phyloP scores from a whole-genome alignment of 2,797 vertebrate species.

The Enteromius viviparus region DNA sequence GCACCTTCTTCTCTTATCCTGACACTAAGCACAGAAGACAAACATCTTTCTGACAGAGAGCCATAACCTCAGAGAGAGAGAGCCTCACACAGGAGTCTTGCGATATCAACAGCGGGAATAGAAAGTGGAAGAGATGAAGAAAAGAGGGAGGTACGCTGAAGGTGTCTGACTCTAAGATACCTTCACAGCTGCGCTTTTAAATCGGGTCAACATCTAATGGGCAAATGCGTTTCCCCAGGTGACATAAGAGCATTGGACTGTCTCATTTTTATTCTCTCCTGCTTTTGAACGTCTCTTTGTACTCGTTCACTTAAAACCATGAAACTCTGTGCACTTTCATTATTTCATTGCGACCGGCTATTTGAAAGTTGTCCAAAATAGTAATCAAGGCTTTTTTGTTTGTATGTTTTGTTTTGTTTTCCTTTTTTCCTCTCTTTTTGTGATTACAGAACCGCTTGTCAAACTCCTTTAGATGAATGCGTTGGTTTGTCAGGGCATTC shows the following conservation, averaged over 20 bases:
- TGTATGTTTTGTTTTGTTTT: constrained; percentile 37
- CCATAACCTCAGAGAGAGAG: constrained; percentile 37
- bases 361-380: constrained; percentile 36
- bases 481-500: constrained; percentile 58
- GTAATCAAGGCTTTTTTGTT: constrained; percentile 40
- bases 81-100: constrained; percentile 50
- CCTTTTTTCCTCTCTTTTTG: constrained; percentile 21
- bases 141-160: constrained; percentile 51
- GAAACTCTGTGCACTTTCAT: constrained; percentile 14
- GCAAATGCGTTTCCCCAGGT: constrained; percentile 54
- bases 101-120: constrained; percentile 52
- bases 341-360: background rate
- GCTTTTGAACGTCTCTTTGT: constrained; percentile 32
- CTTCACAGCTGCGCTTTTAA: constrained; percentile 66
- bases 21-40: constrained; percentile 57
- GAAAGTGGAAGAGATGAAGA: constrained; percentile 20
- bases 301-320: background rate
- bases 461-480: constrained; percentile 55
- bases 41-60: constrained; percentile 60
- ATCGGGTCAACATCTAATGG: constrained; percentile 65
- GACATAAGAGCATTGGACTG: constrained; percentile 55
- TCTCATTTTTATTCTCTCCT: constrained; percentile 41
- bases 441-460: constrained; percentile 48
- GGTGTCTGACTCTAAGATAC: constrained; percentile 61
- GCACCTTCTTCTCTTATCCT: constrained; percentile 52